Percentiles rank a stretch among this genome's conserved stretches.
These are phyloP conservation scores for Ancistrus triradiatus DNA, from an alignment of 2,113 vertebrate species.

Conservation along the genomic window DNA sequence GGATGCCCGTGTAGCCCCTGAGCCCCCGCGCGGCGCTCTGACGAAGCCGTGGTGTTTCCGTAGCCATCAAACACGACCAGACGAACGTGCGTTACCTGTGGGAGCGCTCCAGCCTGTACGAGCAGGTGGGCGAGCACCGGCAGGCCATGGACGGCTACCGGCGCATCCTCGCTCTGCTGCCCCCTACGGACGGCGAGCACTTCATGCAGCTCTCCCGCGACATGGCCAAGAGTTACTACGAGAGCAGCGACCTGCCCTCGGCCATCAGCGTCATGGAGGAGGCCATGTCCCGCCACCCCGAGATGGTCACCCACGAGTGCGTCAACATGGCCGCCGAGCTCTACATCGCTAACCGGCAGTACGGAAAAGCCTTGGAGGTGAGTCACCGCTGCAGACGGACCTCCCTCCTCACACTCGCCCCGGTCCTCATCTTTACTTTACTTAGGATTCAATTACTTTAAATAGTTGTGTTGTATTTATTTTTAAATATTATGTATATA, in stretches of 20 bases:
- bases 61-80: conserved; percentile 89
- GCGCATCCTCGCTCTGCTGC: conserved; percentile 84
- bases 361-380: conserved; percentile 84
- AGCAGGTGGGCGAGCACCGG: conserved; percentile 91
- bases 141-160: conserved; percentile 97
- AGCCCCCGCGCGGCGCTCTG: too few relatives aligned
- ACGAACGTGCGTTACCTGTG: conserved; percentile 94
- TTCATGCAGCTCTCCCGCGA: conserved; percentile 96
- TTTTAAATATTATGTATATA: too few relatives aligned
- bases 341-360: conserved; percentile 84
- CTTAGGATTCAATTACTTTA: too few relatives aligned
- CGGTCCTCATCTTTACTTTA: too few relatives aligned
- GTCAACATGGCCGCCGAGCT: conserved; percentile 92
- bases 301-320: conserved; percentile 84
- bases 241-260: conserved; percentile 82
- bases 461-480: too few relatives aligned
- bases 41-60: background rate
- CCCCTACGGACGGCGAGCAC: conserved; percentile 85
- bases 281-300: conserved; percentile 81
- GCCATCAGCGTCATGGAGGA: conserved; percentile 89
- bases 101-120: conserved; percentile 91
- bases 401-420: too few relatives aligned
- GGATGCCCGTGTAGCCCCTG: too few relatives aligned
- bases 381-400: too few relatives aligned
- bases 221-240: conserved; percentile 98